Base-by-base conservation (phyloP, 2,888 invertebrate genomes). In the Sesia apiformis region DNA sequence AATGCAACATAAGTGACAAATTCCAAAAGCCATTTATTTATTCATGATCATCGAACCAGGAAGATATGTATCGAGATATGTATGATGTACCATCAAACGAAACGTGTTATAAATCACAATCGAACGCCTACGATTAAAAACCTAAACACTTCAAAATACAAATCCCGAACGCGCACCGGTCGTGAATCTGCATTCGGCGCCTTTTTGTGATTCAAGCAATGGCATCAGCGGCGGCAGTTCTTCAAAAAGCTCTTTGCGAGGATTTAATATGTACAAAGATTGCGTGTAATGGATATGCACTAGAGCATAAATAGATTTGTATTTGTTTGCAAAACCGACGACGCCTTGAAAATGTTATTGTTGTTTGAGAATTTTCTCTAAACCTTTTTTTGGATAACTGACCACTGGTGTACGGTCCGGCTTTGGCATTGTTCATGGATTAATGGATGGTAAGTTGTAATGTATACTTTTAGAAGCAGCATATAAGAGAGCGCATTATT, bases 241-340 rank as follows among this genome's bases (percentile, higher is more conserved):
- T 63, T 63, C 60, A 57, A 72, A 71, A 74, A 60, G 69, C 67
- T 74, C 67, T 72, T 71, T 74, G 69, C 55, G 63, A 67, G 77
- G 81, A 76, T 83, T 73, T 79, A 73, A 61, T 6, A 66, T 55
- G 58, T 71, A 63, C 69, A 70, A 82, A 79, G 74, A 78, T 71
- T 70, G 63, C 64, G 58, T 84, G 87, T 84, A 87, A 87, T 84
- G 78, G 87, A 87, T 87, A 86, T 84, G 82, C 86, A 87, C 75
- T 80, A 82, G 85, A 82, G 83, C 87, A 84, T 81, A 84, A 80
- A 82, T 77, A 63, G 72, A 65, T 67, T 58, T 60, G 57, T 50
- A 75, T 78, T 79, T 81, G 78, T 75, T 74, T 72, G 72, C 68
- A 61, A 58, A 60, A 77, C 79, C 79, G 80, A 77, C 80, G 80